Evolutionary conservation across 2,888 invertebrate species (phyloP), one percentile per base, ranked within the genome.

Genomic region (Drosophila neoperkinsi): DNA sequence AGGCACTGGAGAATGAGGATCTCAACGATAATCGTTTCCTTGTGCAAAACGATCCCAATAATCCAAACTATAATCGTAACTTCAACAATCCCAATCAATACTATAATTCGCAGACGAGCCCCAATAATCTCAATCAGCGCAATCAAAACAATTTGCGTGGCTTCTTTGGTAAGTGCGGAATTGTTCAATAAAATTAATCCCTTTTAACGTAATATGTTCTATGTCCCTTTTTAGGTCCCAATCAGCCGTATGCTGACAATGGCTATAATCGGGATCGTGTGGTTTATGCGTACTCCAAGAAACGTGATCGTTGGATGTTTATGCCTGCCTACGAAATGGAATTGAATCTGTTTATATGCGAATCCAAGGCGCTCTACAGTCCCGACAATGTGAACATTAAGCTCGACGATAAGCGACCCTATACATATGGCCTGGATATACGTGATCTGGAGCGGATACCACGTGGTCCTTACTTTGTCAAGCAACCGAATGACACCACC

Each of bases 381-480:
- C 91, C 91, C 0, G 97, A 97, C 30, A 95, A 96, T 83, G 95
- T 96, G n/a, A 94, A 95, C 74, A 94, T 95, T 78, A 94, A 97
- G 70, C 95, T 96, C 78, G 96, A 96, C 91, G 97, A 97, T 87
- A 96, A 96, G 81, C 95, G 98, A 58, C 96, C 96, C 50, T 97
- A 96, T 91, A 96, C 97, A 51, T 99, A 98, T 93, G 98, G 98
- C 5, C 92, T 97, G 60, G 96, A 97, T 90, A 95, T 97, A 52
- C 95, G 94, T 79, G 97, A 99, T 93, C 96, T 96, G 0, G 95
- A 95, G 71, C 95, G 95, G 88, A 96, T 99, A 79, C 97, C 98
- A 0, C 94, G 96, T 81, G 99, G 99, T 0, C 99, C 99, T 5
- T 96, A 95, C 90, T 98, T 99, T 91, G 96, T 96, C 11, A 96